Conservation (phyloP, 1,140 invertebrate genomes). For the Spodoptera litura region DNA sequence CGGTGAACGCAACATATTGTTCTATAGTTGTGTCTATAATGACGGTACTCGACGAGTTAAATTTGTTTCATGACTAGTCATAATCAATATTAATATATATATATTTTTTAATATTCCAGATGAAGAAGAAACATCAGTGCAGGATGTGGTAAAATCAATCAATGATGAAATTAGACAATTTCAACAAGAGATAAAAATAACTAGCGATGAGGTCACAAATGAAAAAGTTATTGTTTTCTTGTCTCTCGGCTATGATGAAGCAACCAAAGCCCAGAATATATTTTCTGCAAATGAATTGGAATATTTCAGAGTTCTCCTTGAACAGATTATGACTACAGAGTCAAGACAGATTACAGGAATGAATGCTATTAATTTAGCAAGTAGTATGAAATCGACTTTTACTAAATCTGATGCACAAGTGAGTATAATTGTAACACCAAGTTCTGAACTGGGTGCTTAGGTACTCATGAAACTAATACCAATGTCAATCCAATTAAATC, state of each 20-base stretch:
- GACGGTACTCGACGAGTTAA: too few relatives aligned
- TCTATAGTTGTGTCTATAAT: too few relatives aligned
- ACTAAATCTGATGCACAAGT: constrained; percentile 75
- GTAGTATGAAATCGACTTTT: constrained; percentile 66
- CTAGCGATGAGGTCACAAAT: constrained; percentile 71
- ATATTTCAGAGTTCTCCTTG: constrained; percentile 75
- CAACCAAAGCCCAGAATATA: constrained; percentile 74
- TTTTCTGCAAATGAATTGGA: constrained; percentile 70
- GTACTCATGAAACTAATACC: too few relatives aligned
- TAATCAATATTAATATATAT: not conserved
- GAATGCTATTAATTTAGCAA: constrained; percentile 72
- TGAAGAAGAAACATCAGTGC: constrained; percentile 50
- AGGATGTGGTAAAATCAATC: constrained; percentile 70
- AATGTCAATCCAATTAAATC: too few relatives aligned
- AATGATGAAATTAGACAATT: constrained; percentile 73
- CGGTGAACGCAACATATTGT: too few relatives aligned
- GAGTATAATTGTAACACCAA: constrained; percentile 27
- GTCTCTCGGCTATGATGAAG: constrained; percentile 72
- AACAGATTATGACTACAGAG: constrained; percentile 75
- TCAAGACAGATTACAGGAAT: constrained; percentile 73
- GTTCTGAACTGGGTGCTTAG: too few relatives aligned
- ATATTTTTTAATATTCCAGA: constrained; percentile 56
- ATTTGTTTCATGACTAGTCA: too few relatives aligned
- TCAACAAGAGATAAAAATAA: constrained; percentile 75
- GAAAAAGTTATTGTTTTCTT: constrained; percentile 75